A percentile compares a stretch with the other conserved stretches of the same genome.
These are phyloP conservation scores for Neomorphus geoffroyi DNA, from an alignment of 2,797 vertebrate genomes.

Conservation along the genomic window DNA sequence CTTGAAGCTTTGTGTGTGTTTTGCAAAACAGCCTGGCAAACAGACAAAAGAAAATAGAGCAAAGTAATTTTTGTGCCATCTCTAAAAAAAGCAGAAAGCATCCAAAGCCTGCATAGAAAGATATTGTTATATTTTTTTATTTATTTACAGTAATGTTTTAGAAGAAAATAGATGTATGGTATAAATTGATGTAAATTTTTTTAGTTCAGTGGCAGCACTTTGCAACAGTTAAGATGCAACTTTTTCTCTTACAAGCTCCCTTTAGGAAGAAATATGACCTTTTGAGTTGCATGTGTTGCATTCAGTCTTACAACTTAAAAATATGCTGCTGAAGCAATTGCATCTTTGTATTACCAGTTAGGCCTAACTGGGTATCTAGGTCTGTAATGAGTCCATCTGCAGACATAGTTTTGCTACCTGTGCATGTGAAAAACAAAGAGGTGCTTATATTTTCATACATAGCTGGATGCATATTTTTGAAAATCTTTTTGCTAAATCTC, in stretches of 20 bases:
- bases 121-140: neutral
- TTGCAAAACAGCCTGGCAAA: constrained; percentile 28
- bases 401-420: neutral
- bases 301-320: neutral
- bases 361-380: neutral
- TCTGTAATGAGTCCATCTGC: neutral
- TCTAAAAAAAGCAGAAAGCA: neutral
- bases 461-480: neutral
- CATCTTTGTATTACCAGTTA: neutral
- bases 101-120: neutral
- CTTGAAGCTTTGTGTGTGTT: neutral
- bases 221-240: neutral
- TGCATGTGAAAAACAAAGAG: neutral
- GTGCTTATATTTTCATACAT: neutral
- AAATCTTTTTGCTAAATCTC: neutral
- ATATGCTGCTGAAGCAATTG: neutral
- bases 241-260: neutral
- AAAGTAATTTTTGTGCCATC: neutral
- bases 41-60: neutral
- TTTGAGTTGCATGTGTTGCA: neutral
- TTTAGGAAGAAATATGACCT: neutral
- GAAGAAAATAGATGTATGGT: neutral
- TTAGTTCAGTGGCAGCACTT: neutral
- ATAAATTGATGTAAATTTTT: neutral
- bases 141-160: neutral